Evolutionary conservation across 2,888 invertebrate genomes (phyloP), one percentile per base, ranked within the genome.

Genomic region (Galeopsomyia nigrocyanea): DNA sequence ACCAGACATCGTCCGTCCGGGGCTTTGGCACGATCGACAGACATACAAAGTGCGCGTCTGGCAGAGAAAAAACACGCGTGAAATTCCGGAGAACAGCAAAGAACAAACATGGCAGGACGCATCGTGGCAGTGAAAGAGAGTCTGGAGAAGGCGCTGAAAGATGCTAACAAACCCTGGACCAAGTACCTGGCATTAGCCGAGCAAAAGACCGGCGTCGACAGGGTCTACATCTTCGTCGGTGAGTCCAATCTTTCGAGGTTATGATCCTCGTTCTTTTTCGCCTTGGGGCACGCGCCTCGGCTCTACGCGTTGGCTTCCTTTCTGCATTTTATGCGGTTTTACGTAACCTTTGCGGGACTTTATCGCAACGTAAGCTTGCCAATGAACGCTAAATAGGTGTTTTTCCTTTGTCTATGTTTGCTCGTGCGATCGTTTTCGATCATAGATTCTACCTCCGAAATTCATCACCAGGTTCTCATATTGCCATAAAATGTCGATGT

Each of bases 191-290:
- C 89, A 26, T 84, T 87, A 75, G 88, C 91, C 6, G 96, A 96
- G 85, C 85, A 88, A 77, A 93, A 91, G 84, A 91, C 92, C 79
- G 93, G 93, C 80, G 87, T 95, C 63, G 91, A 91, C 82, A 90
- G 95, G 79, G 86, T 93, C 31, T 94, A 95, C 86, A 79, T 95
- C 79, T 94, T 94, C 87, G 82, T 92, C 78, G 95, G 96, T 95
- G 88, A 90, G 92, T 86, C 68, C 6, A n/a, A 26, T 2, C 13
- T 62, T 71, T 57, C 16, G 73, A 79, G 77, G 79, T 81, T 79
- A 80, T 56, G 53, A 57, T 68, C 57, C 26, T 65, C 19, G n/a
- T 58, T 13, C 68, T n/a, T 64, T 39, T 39, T 39, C 56, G 21
- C 49, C 39, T 26, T 64, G 13, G 22, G 26, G 7, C 17, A 7